Percentiles rank a stretch among this genome's conserved stretches.
phyloP scores from a whole-genome alignment of 2,113 vertebrate genomes.

The Eptesicus fuscus region DNA sequence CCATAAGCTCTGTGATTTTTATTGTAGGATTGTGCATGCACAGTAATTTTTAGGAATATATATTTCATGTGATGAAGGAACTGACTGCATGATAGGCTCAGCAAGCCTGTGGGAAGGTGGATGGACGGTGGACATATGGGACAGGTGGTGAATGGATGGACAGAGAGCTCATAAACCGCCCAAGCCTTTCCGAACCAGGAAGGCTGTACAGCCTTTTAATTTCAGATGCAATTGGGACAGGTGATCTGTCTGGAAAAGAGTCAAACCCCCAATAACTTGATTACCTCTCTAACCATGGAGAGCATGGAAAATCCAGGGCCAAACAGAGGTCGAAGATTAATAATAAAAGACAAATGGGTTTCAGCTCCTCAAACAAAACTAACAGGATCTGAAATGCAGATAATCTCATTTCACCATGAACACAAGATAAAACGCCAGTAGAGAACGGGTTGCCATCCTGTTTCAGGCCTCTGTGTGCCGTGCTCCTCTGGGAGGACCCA shows the following conservation, averaged over 20 bases:
- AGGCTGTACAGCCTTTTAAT: background rate
- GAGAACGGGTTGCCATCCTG: background rate
- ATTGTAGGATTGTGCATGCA: background rate
- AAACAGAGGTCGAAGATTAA: slow-evolving; percentile 36
- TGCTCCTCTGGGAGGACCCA: background rate
- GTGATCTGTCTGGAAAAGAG: slow-evolving; percentile 14
- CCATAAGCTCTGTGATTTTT: background rate
- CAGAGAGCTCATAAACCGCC: background rate
- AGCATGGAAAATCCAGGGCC: slow-evolving; percentile 21
- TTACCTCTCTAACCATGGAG: slow-evolving; percentile 27
- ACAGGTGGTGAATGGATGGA: background rate
- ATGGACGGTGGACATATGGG: background rate
- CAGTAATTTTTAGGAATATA: background rate
- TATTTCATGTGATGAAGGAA: background rate
- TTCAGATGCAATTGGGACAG: background rate
- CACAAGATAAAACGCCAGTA: slow-evolving; percentile 25
- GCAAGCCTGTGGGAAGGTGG: background rate
- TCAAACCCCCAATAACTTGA: slow-evolving; percentile 38
- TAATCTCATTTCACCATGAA: slow-evolving; percentile 65
- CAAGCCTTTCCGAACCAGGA: background rate
- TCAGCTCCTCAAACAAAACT: slow-evolving; percentile 44
- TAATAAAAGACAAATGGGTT: slow-evolving; percentile 51
- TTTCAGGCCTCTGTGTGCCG: background rate
- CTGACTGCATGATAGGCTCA: background rate
- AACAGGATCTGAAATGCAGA: slow-evolving; percentile 60